Conservation (phyloP, 2,888 invertebrate genomes). For the Molanna angustata region DNA sequence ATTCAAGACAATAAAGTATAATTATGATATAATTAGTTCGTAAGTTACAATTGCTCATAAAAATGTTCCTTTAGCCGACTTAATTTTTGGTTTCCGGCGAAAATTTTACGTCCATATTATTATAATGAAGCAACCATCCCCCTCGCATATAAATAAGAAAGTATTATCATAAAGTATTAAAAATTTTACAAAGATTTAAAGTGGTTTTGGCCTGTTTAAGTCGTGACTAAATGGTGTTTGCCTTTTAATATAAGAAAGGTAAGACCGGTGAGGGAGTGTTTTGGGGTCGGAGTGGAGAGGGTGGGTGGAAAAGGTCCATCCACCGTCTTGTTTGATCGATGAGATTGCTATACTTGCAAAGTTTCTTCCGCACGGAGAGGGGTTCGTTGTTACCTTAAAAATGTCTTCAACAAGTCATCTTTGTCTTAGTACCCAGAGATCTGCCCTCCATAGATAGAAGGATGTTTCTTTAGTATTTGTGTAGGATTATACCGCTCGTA, state of each 20-base stretch:
- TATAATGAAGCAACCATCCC: conserved; percentile 6
- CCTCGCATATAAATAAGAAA: not conserved
- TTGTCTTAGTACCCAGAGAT: too few species aligned
- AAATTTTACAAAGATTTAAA: conserved; percentile 21
- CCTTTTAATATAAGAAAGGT: conserved; percentile 25
- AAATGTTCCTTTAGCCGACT: too few species aligned
- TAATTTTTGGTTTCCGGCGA: not conserved
- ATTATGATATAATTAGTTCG: too few species aligned
- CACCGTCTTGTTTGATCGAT: conserved; percentile 33
- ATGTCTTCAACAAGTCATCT: too few species aligned
- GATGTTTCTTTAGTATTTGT: not conserved
- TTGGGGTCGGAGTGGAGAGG: conserved; percentile 7
- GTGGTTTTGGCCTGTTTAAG: conserved; percentile 23
- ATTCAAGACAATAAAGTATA: too few species aligned
- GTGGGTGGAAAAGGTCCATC: too few species aligned
- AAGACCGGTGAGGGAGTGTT: too few species aligned
- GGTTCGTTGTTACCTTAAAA: too few species aligned
- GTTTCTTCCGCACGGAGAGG: conserved; percentile 5
- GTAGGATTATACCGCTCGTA: not conserved
- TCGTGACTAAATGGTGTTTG: conserved; percentile 29
- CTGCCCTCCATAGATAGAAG: too few species aligned
- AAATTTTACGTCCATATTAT: not conserved
- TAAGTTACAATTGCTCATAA: too few species aligned
- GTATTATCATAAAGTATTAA: conserved; percentile 14
- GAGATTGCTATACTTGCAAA: conserved; percentile 21